These are phyloP conservation scores for Orgyia antiqua DNA, from an alignment of 2,888 invertebrate species.

Conservation along the genomic window DNA sequence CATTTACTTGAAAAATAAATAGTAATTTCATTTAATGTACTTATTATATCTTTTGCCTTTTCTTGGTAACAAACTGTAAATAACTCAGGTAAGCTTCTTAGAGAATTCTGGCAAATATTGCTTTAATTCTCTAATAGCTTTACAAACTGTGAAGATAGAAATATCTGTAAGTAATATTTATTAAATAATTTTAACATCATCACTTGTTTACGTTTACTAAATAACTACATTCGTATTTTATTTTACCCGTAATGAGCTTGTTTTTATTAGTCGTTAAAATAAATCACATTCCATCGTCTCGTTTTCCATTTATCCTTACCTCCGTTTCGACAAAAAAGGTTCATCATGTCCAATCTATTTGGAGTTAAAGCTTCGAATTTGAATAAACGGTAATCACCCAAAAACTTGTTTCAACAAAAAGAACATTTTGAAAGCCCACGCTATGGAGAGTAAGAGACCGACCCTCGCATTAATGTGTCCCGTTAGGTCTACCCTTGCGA, in stretches of 20 bases:
- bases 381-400: constrained; percentile 8
- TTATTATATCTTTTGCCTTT: too few relatives aligned
- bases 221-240: too few relatives aligned
- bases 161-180: too few relatives aligned
- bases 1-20: too few relatives aligned
- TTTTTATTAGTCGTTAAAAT: background rate
- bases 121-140: too few relatives aligned
- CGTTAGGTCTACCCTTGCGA: constrained; percentile 52
- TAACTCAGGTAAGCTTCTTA: too few relatives aligned
- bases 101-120: too few relatives aligned
- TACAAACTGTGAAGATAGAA: too few relatives aligned
- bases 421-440: constrained; percentile 29
- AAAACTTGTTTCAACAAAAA: constrained; percentile 25
- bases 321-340: background rate
- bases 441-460: constrained; percentile 29
- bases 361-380: constrained; percentile 1
- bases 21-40: too few relatives aligned
- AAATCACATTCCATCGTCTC: background rate
- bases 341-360: background rate
- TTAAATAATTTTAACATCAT: too few relatives aligned
- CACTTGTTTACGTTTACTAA: too few relatives aligned
- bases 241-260: background rate
- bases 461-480: constrained; percentile 42
- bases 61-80: too few relatives aligned
- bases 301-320: background rate